phyloP scores from a whole-genome alignment of 2,113 vertebrate genomes.

The Macrotus californicus region DNA sequence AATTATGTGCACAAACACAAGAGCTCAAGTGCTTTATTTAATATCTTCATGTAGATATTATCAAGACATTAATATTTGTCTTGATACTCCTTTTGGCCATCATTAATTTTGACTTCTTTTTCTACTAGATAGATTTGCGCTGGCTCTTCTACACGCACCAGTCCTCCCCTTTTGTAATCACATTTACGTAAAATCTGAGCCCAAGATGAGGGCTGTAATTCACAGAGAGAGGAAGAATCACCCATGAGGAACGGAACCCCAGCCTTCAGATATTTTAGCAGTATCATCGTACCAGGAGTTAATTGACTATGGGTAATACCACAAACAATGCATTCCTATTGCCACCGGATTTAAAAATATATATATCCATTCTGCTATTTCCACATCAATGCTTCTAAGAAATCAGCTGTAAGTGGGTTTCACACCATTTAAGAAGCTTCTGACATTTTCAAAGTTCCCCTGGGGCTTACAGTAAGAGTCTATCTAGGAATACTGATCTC shows the following conservation, averaged over 20 bases:
- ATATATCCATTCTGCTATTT: slow-evolving; percentile 37
- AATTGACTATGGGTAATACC: slow-evolving; percentile 21
- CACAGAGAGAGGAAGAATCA: neutral
- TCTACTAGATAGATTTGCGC: neutral
- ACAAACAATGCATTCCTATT: slow-evolving; percentile 39
- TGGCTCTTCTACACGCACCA: neutral
- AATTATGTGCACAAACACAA: neutral
- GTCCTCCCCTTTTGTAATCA: neutral
- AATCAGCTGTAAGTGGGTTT: slow-evolving; percentile 55
- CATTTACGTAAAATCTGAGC: neutral
- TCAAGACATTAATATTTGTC: neutral
- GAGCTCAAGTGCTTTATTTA: neutral
- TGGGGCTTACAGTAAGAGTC: slow-evolving; percentile 49
- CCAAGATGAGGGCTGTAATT: neutral
- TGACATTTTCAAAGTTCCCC: slow-evolving; percentile 56
- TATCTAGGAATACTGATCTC: slow-evolving; percentile 56
- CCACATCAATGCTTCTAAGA: slow-evolving; percentile 57
- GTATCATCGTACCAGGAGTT: neutral
- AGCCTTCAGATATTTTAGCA: neutral
- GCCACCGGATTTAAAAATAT: neutral
- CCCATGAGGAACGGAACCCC: neutral
- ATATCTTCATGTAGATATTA: neutral
- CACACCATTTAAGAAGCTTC: slow-evolving; percentile 57
- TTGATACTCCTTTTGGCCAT: neutral
- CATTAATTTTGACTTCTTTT: slow-evolving; percentile 10